phyloP scores from a whole-genome alignment of 2,113 vertebrate species.

The Lampris megalopsis region DNA sequence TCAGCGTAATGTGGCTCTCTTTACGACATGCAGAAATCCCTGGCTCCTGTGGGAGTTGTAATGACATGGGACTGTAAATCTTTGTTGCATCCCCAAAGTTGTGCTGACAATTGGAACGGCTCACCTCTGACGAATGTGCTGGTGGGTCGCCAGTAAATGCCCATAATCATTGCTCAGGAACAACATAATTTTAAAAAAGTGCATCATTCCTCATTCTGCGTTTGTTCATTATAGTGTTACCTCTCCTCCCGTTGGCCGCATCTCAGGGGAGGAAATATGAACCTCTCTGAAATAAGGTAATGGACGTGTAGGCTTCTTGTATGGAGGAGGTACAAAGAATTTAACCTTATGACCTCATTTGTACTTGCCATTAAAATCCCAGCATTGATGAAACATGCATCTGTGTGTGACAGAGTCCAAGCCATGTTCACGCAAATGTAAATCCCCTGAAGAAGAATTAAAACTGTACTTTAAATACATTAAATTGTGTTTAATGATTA shows the following conservation, averaged over 20 bases:
- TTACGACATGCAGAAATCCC: slow-evolving; percentile 82
- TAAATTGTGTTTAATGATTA: too few species aligned
- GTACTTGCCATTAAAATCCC: slow-evolving; percentile 12
- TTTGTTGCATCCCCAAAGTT: slow-evolving; percentile 75
- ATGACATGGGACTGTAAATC: slow-evolving; percentile 79
- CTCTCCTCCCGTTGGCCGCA: slow-evolving; percentile 21
- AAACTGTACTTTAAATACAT: too few species aligned
- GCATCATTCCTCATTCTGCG: slow-evolving; percentile 60
- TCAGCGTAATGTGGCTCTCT: slow-evolving; percentile 80
- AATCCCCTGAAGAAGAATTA: background rate
- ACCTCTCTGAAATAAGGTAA: slow-evolving; percentile 12
- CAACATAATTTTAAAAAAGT: slow-evolving; percentile 64
- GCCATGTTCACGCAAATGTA: background rate
- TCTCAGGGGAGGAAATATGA: slow-evolving; percentile 9
- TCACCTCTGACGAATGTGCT: slow-evolving; percentile 73
- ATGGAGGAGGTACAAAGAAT: slow-evolving; percentile 19
- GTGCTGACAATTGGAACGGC: slow-evolving; percentile 64
- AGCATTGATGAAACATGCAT: background rate
- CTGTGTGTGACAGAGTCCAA: slow-evolving; percentile 3
- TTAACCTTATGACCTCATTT: slow-evolving; percentile 17
- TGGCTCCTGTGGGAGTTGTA: slow-evolving; percentile 75
- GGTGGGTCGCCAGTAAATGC: slow-evolving; percentile 61
- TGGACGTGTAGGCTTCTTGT: slow-evolving; percentile 5
- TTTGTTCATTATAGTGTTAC: slow-evolving; percentile 49
- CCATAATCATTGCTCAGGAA: slow-evolving; percentile 75